phyloP scores from a whole-genome alignment of 2,888 invertebrate species.

The Physocephala rufipes region DNA sequence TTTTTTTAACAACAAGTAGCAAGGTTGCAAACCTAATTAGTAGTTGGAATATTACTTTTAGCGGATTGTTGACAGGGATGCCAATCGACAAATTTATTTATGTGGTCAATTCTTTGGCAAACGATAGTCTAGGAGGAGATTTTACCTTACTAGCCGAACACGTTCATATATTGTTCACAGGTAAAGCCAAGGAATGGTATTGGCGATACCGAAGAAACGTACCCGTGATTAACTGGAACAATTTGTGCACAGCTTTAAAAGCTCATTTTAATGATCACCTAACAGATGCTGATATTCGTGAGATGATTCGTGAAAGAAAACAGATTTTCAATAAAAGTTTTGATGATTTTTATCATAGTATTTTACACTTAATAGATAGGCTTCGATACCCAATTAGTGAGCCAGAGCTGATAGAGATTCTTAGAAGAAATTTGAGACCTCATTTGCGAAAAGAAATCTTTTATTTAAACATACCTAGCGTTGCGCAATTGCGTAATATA shows the following conservation, averaged over 20 bases:
- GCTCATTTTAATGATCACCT: constrained; percentile 19
- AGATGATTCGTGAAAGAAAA: constrained; percentile 28
- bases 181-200: constrained; percentile 29
- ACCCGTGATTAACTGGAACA: constrained; percentile 11
- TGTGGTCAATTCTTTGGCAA: constrained; percentile 6
- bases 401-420: constrained; percentile 21
- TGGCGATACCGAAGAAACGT: constrained; percentile 16
- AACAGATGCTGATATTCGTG: constrained; percentile 27
- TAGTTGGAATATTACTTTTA: constrained; percentile 17
- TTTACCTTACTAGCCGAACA: constrained; percentile 19
- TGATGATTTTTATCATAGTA: constrained; percentile 24
- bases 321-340: constrained; percentile 15
- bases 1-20: constrained; percentile 19
- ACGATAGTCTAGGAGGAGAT: constrained; percentile 11
- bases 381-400: constrained; percentile 10
- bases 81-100: constrained; percentile 26
- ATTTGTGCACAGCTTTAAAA: constrained; percentile 14
- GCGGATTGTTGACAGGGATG: constrained; percentile 6
- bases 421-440: constrained; percentile 25
- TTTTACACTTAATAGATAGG: constrained; percentile 15
- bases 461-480: constrained; percentile 14
- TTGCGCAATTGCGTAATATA: constrained; percentile 18
- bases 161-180: constrained; percentile 15
- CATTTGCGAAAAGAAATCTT: constrained; percentile 24
- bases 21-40: constrained; percentile 17